phyloP scores from a whole-genome alignment of 2,113 vertebrate species.

The Nettapus auritus region DNA sequence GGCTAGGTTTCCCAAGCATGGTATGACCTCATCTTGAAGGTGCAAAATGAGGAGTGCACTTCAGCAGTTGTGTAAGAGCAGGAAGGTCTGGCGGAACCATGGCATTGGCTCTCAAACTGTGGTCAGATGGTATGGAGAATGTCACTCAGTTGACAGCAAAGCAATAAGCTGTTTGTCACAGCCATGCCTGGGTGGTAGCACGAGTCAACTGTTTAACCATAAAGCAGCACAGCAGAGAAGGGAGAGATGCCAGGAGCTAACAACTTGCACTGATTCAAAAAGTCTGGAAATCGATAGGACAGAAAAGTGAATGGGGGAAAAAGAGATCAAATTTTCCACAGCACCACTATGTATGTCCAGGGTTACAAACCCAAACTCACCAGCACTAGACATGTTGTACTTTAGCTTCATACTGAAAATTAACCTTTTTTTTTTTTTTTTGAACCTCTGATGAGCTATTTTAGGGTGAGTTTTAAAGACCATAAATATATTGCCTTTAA shows the following conservation, averaged over 20 bases:
- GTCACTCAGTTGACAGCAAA: background rate
- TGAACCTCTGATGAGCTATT: background rate
- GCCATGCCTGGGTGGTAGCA: background rate
- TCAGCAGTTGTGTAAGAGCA: rapidly evolving
- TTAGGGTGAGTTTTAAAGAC: background rate
- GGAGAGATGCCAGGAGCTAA: background rate
- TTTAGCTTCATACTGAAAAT: background rate
- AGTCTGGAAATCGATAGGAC: background rate
- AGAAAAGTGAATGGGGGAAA: background rate
- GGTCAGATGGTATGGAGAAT: background rate
- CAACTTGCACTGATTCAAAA: background rate
- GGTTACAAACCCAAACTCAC: background rate
- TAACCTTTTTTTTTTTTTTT: background rate
- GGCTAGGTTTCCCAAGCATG: background rate
- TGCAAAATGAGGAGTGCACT: background rate
- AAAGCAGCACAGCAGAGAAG: background rate
- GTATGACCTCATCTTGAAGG: background rate
- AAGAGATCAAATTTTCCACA: background rate
- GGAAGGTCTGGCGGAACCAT: background rate
- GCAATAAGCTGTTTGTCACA: background rate
- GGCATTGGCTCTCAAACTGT: background rate
- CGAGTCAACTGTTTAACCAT: background rate
- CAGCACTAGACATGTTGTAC: background rate
- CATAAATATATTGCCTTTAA: background rate
- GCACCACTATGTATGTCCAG: background rate